Conservation (phyloP, 2,888 invertebrate species). For the Craniophora ligustri region DNA sequence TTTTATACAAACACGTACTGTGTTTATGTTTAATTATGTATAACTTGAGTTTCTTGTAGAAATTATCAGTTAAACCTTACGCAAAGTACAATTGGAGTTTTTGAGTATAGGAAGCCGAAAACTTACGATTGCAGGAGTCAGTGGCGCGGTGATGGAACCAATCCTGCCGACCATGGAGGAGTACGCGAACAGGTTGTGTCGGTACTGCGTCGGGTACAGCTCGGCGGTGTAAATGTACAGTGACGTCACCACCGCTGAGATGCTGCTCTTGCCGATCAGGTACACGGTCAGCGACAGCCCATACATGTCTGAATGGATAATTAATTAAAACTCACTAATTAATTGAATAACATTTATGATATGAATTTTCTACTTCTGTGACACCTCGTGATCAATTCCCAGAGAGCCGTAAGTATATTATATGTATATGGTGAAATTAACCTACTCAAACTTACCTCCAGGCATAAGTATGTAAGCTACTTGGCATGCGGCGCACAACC, state of each 20-base stretch:
- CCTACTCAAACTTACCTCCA: constrained; percentile 66
- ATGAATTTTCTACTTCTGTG: too few species aligned
- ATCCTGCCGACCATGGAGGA: constrained; percentile 91
- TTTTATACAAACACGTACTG: too few species aligned
- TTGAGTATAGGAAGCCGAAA: too few species aligned
- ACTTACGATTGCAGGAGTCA: constrained; percentile 90
- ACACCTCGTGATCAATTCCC: too few species aligned
- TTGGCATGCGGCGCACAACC: constrained; percentile 89
- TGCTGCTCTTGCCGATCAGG: constrained; percentile 89
- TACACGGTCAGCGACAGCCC: constrained; percentile 80
- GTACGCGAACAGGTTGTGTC: constrained; percentile 89
- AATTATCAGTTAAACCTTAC: too few species aligned
- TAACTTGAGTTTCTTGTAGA: too few species aligned
- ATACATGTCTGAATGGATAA: constrained; percentile 48
- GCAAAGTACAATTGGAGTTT: too few species aligned
- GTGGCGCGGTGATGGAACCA: constrained; percentile 91
- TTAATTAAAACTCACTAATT: too few species aligned
- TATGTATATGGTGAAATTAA: too few species aligned
- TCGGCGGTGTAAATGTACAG: constrained; percentile 90
- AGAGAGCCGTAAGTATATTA: too few species aligned
- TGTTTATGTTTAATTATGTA: too few species aligned
- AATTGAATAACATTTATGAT: too few species aligned
- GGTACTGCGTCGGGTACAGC: constrained; percentile 90
- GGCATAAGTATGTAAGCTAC: constrained; percentile 87
- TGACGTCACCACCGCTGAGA: constrained; percentile 88